Percentiles rank a stretch among this genome's conserved stretches.
These are phyloP conservation scores for Tachycineta bicolor DNA, from an alignment of 2,113 vertebrate species.

Conservation along the genomic window DNA sequence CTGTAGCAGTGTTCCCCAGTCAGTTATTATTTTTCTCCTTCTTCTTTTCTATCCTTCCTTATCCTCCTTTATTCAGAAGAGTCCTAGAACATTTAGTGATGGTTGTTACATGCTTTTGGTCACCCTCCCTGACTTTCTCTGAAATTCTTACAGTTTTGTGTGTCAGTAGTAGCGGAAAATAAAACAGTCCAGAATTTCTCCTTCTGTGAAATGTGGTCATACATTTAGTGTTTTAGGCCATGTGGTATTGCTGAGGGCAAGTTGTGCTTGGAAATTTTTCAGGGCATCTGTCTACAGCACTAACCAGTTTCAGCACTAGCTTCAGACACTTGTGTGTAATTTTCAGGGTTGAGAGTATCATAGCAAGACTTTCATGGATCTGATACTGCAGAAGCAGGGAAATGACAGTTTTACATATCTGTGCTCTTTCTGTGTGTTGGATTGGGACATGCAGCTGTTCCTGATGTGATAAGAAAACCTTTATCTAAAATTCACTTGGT, in stretches of 20 bases:
- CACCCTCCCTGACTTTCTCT: background rate
- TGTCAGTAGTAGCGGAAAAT: background rate
- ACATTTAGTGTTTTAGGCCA: background rate
- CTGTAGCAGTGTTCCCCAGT: background rate
- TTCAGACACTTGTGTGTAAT: background rate
- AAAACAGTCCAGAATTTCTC: background rate
- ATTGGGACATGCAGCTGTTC: background rate
- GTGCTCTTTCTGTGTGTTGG: background rate
- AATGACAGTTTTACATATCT: background rate
- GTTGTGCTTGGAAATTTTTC: background rate
- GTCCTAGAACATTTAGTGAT: background rate
- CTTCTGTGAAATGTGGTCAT: background rate
- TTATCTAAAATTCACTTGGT: background rate
- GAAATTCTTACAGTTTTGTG: background rate
- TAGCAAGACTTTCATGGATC: background rate
- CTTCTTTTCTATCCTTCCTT: background rate
- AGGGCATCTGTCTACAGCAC: background rate
- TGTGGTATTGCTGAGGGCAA: background rate
- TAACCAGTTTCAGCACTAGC: background rate
- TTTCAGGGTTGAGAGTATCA: background rate
- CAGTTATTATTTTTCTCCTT: no score
- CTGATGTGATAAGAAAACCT: background rate
- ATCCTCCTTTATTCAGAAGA: background rate
- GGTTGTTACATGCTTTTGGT: background rate
- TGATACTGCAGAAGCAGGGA: background rate